A percentile compares a stretch with the other conserved stretches of the same genome.
These are phyloP conservation scores for Lateolabrax maculatus DNA, from an alignment of 2,797 vertebrate species.

Conservation along the genomic window DNA sequence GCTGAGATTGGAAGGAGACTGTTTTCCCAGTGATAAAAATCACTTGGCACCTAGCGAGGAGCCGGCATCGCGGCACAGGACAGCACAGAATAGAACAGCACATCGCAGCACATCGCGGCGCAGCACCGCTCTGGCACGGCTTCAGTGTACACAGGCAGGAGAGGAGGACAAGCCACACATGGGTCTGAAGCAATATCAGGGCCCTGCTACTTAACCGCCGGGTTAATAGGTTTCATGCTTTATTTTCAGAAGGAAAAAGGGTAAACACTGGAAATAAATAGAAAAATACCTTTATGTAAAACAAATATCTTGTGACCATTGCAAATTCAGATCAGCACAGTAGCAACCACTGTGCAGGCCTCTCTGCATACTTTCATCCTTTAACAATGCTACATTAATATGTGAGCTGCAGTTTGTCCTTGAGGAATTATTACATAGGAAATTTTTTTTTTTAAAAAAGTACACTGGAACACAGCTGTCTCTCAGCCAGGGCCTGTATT, in stretches of 20 bases:
- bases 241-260: constrained; percentile 61
- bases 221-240: constrained; percentile 69
- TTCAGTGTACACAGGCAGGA: constrained; percentile 68
- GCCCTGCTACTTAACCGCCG: constrained; percentile 54
- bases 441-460: background rate
- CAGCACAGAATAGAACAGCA: constrained; percentile 52
- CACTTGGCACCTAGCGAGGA: constrained; percentile 88
- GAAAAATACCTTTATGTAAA: constrained; percentile 59
- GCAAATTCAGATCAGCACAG: constrained; percentile 35
- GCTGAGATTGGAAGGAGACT: constrained; percentile 90
- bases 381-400: background rate
- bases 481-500: background rate
- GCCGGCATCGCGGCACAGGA: constrained; percentile 80
- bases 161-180: constrained; percentile 56
- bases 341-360: constrained; percentile 35
- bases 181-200: constrained; percentile 63
- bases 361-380: background rate
- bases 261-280: constrained; percentile 72
- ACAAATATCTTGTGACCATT: constrained; percentile 7
- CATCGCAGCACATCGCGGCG: constrained; percentile 57
- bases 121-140: constrained; percentile 62
- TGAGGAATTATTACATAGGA: background rate
- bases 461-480: background rate
- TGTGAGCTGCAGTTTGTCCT: background rate
- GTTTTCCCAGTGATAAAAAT: constrained; percentile 91